Evolutionary conservation across 1,140 invertebrate species (phyloP).

Genomic region (Calycopis cecrops): DNA sequence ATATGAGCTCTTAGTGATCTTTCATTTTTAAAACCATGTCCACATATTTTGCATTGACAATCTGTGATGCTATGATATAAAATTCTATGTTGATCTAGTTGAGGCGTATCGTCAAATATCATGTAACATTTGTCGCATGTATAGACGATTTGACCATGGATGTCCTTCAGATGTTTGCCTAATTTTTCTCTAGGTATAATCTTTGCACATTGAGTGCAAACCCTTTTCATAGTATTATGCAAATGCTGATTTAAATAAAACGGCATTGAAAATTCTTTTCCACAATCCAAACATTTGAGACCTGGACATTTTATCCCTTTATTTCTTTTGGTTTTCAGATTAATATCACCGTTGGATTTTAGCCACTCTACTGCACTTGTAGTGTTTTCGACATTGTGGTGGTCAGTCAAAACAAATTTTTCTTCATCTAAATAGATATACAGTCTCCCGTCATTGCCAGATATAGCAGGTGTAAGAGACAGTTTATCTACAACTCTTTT

Average conservation of each 20-base stretch:
- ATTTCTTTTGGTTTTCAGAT: slow-evolving; percentile 15
- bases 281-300: slow-evolving; percentile 45
- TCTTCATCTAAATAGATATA: neutral
- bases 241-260: slow-evolving; percentile 53
- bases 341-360: slow-evolving; percentile 25
- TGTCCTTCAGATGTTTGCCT: slow-evolving; percentile 32
- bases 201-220: slow-evolving; percentile 35
- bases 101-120: slow-evolving; percentile 27
- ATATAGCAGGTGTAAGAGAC: slow-evolving; percentile 15
- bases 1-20: slow-evolving; percentile 42
- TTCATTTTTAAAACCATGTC: slow-evolving; percentile 35
- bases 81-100: slow-evolving; percentile 27
- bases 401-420: neutral
- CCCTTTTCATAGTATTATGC: slow-evolving; percentile 36
- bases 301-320: slow-evolving; percentile 9
- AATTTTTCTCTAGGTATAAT: slow-evolving; percentile 34
- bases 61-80: slow-evolving; percentile 22
- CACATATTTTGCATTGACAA: slow-evolving; percentile 38
- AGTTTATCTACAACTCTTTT: slow-evolving; percentile 32
- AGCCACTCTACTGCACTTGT: slow-evolving; percentile 19
- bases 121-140: slow-evolving; percentile 39
- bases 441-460: slow-evolving; percentile 12
- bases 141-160: slow-evolving; percentile 27
- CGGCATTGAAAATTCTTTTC: slow-evolving; percentile 40
- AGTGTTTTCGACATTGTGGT: neutral